These are phyloP conservation scores for Gymnocypris eckloni DNA, from an alignment of 2,797 vertebrate genomes.

Conservation along the genomic window DNA sequence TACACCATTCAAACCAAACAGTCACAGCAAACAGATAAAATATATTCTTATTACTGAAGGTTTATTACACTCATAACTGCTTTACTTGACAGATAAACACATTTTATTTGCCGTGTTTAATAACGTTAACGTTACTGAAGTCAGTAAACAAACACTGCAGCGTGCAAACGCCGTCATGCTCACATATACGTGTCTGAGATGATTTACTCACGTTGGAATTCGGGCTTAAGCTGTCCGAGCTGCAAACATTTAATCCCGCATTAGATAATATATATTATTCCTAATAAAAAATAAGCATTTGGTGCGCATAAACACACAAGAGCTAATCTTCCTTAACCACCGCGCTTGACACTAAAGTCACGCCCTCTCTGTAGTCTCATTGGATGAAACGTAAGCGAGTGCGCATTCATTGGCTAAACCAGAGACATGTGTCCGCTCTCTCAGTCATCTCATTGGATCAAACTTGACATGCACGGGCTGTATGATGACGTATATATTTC, in stretches of 20 bases:
- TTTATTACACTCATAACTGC: background rate
- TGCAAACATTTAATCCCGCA: background rate
- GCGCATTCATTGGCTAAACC: constrained; percentile 25
- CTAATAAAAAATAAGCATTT: background rate
- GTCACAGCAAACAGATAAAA: background rate
- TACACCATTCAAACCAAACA: background rate
- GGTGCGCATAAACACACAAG: too few species aligned
- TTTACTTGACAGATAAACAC: background rate
- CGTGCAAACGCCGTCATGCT: background rate
- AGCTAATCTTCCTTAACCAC: constrained; percentile 21
- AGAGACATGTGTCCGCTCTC: background rate
- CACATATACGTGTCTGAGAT: background rate
- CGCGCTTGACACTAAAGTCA: constrained; percentile 48
- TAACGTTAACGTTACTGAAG: background rate
- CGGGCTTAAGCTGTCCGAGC: background rate
- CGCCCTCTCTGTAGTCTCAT: constrained; percentile 30
- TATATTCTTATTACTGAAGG: background rate
- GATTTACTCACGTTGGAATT: background rate
- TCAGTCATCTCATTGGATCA: constrained; percentile 27
- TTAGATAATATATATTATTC: background rate
- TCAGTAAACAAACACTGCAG: background rate
- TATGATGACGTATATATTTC: background rate
- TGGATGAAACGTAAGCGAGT: background rate
- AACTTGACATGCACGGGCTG: background rate
- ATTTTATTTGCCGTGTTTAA: background rate